phyloP scores from a whole-genome alignment of 2,888 invertebrate species.

The Eupithecia tripunctaria region DNA sequence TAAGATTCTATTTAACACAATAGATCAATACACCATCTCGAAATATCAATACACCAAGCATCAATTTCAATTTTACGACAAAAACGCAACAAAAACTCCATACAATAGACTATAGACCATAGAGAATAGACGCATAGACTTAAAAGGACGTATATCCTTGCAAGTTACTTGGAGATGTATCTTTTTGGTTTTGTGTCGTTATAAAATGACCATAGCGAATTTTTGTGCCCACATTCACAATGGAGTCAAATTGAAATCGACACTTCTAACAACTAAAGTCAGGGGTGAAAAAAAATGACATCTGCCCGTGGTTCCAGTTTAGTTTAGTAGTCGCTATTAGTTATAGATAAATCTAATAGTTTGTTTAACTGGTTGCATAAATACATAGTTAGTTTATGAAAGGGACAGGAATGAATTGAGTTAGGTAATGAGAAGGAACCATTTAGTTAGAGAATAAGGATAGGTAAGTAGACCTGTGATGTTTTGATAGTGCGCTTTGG shows the following conservation, averaged over 20 bases:
- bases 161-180: background rate
- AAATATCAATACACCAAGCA: slow-evolving; percentile 22
- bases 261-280: slow-evolving; percentile 37
- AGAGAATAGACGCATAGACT: background rate
- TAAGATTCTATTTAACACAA: slow-evolving; percentile 34
- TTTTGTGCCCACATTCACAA: slow-evolving; percentile 41
- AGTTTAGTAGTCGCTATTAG: background rate
- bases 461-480: no score
- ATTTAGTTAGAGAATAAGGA: background rate
- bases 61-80: slow-evolving; percentile 37
- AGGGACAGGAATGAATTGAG: background rate
- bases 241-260: slow-evolving; percentile 42
- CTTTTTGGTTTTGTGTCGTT: slow-evolving; percentile 10
- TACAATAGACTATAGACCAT: slow-evolving; percentile 13
- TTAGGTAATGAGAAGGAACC: background rate
- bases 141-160: slow-evolving; percentile 12
- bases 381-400: no score
- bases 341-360: background rate
- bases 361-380: background rate
- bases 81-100: slow-evolving; percentile 16
- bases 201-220: slow-evolving; percentile 38
- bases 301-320: slow-evolving; percentile 31
- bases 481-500: no score
- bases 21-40: slow-evolving; percentile 26
- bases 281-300: slow-evolving; percentile 34